Percentiles rank a stretch among this genome's conserved stretches.
Evolutionary conservation across 2,113 vertebrate genomes (phyloP).

Genomic region (Thinocorus orbignyianus): DNA sequence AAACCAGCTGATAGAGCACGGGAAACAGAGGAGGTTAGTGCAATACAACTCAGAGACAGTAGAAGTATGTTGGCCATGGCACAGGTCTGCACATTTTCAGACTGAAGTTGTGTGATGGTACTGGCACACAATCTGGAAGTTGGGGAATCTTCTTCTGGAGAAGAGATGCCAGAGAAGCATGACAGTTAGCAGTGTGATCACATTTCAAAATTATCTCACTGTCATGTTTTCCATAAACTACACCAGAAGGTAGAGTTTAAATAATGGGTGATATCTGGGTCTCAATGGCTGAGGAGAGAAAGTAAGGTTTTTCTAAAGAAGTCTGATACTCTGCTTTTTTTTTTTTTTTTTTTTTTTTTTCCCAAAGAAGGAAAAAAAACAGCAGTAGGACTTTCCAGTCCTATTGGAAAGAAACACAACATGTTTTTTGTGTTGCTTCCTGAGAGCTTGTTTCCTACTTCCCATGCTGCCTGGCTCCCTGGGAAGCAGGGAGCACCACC

Average conservation of each 20-base stretch:
- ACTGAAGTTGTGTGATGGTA: background rate
- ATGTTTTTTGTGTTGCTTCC: background rate
- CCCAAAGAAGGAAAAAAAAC: background rate
- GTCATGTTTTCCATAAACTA: accelerated
- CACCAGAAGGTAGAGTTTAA: background rate
- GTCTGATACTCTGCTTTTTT: background rate
- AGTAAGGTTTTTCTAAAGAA: background rate
- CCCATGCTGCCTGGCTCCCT: background rate
- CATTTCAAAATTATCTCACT: background rate
- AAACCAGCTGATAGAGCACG: background rate
- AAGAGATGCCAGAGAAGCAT: background rate
- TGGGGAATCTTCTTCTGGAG: background rate
- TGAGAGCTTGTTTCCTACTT: background rate
- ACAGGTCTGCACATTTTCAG: background rate
- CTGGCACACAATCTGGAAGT: background rate
- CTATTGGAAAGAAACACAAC: background rate
- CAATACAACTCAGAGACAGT: background rate
- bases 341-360: background rate
- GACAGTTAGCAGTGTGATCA: background rate
- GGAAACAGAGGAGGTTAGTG: background rate
- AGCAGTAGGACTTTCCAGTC: background rate
- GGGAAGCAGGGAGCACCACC: background rate
- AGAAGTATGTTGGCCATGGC: accelerated
- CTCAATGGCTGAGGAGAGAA: background rate
- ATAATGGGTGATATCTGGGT: background rate